Conservation (phyloP, 2,113 vertebrate species). For the Hucho hucho region DNA sequence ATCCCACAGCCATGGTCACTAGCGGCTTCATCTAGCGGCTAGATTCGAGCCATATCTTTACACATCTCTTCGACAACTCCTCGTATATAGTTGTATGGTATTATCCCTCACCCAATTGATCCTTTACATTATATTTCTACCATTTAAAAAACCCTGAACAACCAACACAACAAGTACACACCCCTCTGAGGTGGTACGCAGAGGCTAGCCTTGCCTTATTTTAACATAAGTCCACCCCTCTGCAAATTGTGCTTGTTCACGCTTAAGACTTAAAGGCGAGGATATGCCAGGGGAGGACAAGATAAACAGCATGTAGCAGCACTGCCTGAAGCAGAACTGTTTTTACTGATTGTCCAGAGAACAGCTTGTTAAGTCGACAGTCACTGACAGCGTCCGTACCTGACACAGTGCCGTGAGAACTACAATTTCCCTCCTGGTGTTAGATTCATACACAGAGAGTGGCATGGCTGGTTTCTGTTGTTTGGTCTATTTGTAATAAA, state of each 20-base stretch:
- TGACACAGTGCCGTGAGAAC: slow-evolving; percentile 14
- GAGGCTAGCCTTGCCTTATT: slow-evolving; percentile 22
- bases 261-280: not conserved
- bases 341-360: slow-evolving; percentile 37
- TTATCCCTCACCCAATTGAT: too few relatives aligned
- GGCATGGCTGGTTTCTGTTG: not conserved
- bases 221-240: slow-evolving; percentile 36
- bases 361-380: slow-evolving; percentile 32
- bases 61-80: too few relatives aligned
- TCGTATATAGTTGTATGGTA: too few relatives aligned
- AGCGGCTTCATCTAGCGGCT: not conserved
- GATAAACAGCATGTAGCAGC: slow-evolving; percentile 23
- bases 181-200: slow-evolving; percentile 34
- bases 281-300: slow-evolving; percentile 14
- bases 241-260: slow-evolving; percentile 11
- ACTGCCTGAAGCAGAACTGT: slow-evolving; percentile 29
- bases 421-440: slow-evolving; percentile 46
- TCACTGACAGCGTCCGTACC: slow-evolving; percentile 2
- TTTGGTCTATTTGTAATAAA: not conserved
- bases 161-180: slow-evolving; percentile 8
- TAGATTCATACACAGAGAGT: slow-evolving; percentile 17
- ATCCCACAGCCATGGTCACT: slow-evolving; percentile 24
- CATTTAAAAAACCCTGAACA: too few relatives aligned
- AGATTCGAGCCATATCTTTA: not conserved
- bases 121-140: too few relatives aligned